Evolutionary conservation across 2,113 vertebrate species (phyloP), one percentile per base, ranked within the genome.

Genomic region (Pterophyllum scalare): DNA sequence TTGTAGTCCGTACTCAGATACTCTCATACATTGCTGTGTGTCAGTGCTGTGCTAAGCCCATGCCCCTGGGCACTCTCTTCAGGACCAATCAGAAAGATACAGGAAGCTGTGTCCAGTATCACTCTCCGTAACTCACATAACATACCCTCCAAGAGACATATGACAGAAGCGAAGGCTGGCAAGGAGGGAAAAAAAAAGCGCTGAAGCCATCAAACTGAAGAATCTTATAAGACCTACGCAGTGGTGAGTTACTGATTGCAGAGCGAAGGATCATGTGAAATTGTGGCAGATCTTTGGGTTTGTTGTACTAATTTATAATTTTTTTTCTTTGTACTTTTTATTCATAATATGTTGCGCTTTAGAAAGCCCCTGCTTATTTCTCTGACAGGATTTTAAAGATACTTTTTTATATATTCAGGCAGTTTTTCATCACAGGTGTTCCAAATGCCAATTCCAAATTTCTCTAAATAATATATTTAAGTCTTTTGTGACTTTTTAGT

Each of bases 31-130:
- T 8, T 78, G 54, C 28, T 64, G 38, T 85, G 78, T 80, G 80
- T 77, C 67, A 31, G n/a, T 22, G 62, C 76, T 26, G 46, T 40
- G 12, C 52, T 76, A 85, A 67, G 60, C 38, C 79, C 76, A 54
- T 79, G 67, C 83, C 89, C 89, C 20, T 19, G 4, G 78, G 91
- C 74, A 2, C 81, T 83, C 43, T 72, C 74, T 82, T 64, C 75
- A 86, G 79, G 60, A 77, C 94, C 95, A 94, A 95, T 95, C 92
- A 87, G 80, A 91, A 33, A 81, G 72, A 84, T 81, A 88, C 94
- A 95, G 95, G 95, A 96, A 94, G 83, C 88, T 17, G 75, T 74
- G 79, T 85, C 74, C 35, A 54, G 54, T 75, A 88, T 64, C 90
- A 70, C 89, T 83, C 82, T 81, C 86, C 57, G 19, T 49, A 58